Base-by-base conservation (phyloP, 1,140 invertebrate genomes). In the Zaprionus ghesquierei region DNA sequence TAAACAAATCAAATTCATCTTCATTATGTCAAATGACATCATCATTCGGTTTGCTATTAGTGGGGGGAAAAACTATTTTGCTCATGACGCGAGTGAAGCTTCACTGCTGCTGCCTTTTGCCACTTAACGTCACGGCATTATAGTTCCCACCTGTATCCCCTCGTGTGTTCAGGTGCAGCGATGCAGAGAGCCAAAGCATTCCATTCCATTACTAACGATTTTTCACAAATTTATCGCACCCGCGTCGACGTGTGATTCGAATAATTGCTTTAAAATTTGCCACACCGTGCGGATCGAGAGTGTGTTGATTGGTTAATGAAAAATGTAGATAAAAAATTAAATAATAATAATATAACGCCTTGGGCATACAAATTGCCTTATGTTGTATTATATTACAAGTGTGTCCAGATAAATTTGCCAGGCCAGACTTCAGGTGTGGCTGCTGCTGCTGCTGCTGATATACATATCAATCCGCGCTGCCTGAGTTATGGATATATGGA, bases 211-310 rank as follows among this genome's bases (percentile, higher is more conserved):
- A n/a, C n/a, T n/a, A n/a, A n/a, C 49, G 54, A 71, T 64, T 35
- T 64, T 69, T 70, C 31, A 61, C 59, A 63, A 79, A 75, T 78
- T 80, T 76, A 81, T 79, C 76, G 50, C 56, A 65, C 62, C 63
- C 84, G 55, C 60, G 49, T 59, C 35, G 72, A 55, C 76, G 73
- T 84, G 76, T 87, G 80, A 89, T 84, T 89, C 69, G 74, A 89
- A 89, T 87, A 87, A 87, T 87, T 87, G 84, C 80, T 89, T 84
- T 79, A 81, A 79, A 84, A 89, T 87, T 87, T 84, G 73, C 60
- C 59, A 46, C 54, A 49, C 23, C 49, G 20, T 27, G 27, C 5
- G 25, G 3, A 2, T n/a, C n/a, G 35, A 15, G 35, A 41, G 35
- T 41, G 53, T 75, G 62, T 66, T 71, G 69, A 71, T 44, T 53